Conservation (phyloP, 1,140 invertebrate genomes). For the Eupristina koningsbergeri region DNA sequence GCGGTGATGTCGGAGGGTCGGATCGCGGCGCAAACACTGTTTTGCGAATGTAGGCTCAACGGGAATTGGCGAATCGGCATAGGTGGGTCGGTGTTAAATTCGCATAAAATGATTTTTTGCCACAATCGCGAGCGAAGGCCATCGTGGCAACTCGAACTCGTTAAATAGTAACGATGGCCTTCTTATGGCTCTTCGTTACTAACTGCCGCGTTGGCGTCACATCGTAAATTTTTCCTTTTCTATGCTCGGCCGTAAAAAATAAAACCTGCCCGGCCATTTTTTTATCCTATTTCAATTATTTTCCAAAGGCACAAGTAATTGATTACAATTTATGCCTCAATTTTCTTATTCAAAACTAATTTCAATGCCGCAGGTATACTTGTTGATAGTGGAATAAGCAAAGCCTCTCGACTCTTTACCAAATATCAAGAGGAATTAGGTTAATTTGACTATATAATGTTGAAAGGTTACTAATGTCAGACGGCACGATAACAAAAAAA, state of each 20-base stretch:
- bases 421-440: not conserved
- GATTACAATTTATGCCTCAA: not conserved
- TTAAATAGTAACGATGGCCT: slow-evolving; percentile 50
- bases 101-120: slow-evolving; percentile 28
- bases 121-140: slow-evolving; percentile 39
- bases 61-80: not conserved
- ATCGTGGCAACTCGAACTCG: slow-evolving; percentile 13
- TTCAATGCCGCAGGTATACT: not conserved
- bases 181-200: slow-evolving; percentile 41
- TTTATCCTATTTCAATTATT: not conserved
- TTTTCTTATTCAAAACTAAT: not conserved
- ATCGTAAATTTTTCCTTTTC: slow-evolving; percentile 45
- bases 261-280: not conserved
- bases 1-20: too few species aligned
- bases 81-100: slow-evolving; percentile 32
- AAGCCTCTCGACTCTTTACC: not conserved
- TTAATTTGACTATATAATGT: not conserved
- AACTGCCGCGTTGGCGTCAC: not conserved
- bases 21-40: too few species aligned
- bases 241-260: not conserved
- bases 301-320: not conserved
- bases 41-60: not conserved
- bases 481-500: not conserved
- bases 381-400: too few species aligned
- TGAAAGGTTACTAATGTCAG: not conserved